Base-by-base conservation (phyloP, 2,797 vertebrate genomes). In the Arremon aurantiirostris region DNA sequence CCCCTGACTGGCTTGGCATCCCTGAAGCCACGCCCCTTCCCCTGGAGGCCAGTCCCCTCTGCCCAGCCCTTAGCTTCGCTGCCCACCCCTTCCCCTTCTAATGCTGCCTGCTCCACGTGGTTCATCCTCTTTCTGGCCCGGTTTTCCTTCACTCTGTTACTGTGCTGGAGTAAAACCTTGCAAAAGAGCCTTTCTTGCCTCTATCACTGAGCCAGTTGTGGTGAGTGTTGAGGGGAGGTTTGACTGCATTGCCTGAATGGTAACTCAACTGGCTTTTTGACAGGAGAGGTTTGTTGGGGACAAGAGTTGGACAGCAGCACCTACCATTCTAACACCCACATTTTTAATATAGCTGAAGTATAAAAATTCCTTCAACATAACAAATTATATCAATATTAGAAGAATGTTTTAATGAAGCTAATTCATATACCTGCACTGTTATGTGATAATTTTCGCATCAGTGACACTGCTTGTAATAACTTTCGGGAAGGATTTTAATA, bases 51-150 rank as follows among this genome's bases (percentile, higher is more conserved):
- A 16, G 55, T 24, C 14, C n/a, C n/a, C 55, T 56, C 55, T 24
- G 55, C n/a, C 55, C 22, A 56, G 22, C n/a, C n/a, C 22, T 34
- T 56, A 3, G n/a, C n/a, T 56, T 21, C 4, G 21, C n/a, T 15
- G 9, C 22, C 22, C n/a, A 34, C 9, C 22, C 22, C n/a, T 34
- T 56, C 7, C 22, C 14, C 22, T 34, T 56, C 22, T 34, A 8
- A 34, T 16, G 14, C 22, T 56, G 22, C n/a, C 22, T 16, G n/a
- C 22, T 34, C 9, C 10, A 2, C 0, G 3, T 24, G 22, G 7
- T 34, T 24, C 1, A 3, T 56, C 22, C n/a, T 34, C 7, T 34
- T 24, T 11, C n/a, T 16, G 23, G 22, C 22, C 3, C 0, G 9
- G 22, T 56, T 56, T 34, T 7, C 3, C 9, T 34, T 34, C 14